A percentile compares a stretch with the other conserved stretches of the same genome.
Evolutionary conservation across 2,797 vertebrate species (phyloP).

Genomic region (Argyrosomus regius): DNA sequence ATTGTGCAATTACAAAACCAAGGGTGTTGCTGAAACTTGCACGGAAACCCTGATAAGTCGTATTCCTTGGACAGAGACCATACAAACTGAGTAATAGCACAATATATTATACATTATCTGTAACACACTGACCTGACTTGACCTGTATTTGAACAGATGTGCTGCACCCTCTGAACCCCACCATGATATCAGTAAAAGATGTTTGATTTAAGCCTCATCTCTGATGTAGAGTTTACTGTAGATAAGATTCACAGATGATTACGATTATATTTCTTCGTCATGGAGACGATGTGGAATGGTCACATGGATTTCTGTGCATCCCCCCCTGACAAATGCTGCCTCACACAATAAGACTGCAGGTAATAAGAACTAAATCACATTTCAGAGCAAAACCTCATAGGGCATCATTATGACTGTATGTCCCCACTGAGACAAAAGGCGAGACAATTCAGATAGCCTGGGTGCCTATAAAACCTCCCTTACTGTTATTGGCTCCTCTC

Average conservation of each 20-base stretch:
- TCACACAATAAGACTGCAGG: conserved; percentile 31
- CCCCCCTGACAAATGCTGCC: neutral
- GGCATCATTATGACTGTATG: conserved; percentile 54
- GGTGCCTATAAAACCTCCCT: conserved; percentile 83
- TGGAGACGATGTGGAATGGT: neutral
- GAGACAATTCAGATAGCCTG: conserved; percentile 69
- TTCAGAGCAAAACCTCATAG: conserved; percentile 51
- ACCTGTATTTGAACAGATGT: neutral
- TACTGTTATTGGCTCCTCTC: conserved; percentile 80
- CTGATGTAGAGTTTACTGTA: neutral
- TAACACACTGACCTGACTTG: conserved; percentile 24
- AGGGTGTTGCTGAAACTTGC: neutral
- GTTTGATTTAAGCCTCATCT: neutral
- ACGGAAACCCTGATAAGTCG: neutral
- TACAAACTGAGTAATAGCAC: conserved; percentile 2
- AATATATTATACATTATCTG: conserved; percentile 23
- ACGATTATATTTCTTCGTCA: neutral
- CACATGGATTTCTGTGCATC: neutral
- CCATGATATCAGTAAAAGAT: too few relatives aligned
- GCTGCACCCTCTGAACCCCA: neutral
- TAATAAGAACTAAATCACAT: conserved; percentile 73
- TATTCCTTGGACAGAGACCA: neutral
- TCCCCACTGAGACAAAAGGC: conserved; percentile 59
- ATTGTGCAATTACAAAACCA: neutral
- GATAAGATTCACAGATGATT: neutral